phyloP scores from a whole-genome alignment of 2,113 vertebrate genomes.

The Zosterops hypoxanthus region DNA sequence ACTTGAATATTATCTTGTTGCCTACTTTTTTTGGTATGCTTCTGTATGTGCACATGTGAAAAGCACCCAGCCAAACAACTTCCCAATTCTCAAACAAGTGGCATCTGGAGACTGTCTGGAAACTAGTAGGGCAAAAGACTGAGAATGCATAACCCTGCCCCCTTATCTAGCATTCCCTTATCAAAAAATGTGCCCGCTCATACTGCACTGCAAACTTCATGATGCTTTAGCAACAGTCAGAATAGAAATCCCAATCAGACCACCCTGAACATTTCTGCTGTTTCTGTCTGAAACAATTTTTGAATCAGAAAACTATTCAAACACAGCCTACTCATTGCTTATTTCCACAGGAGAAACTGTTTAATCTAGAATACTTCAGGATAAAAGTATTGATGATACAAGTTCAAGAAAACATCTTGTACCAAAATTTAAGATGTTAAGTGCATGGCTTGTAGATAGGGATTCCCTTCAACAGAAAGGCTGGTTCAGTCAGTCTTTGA shows the following conservation, averaged over 20 bases:
- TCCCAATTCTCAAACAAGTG: neutral
- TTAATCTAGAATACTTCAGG: neutral
- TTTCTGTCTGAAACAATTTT: neutral
- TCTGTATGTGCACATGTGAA: neutral
- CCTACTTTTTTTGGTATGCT: neutral
- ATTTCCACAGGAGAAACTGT: neutral
- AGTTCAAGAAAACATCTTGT: neutral
- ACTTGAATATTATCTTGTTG: neutral
- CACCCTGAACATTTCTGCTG: neutral
- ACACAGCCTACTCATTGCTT: neutral
- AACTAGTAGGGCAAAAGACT: neutral
- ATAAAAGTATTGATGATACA: neutral
- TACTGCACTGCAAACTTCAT: neutral
- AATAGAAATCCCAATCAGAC: neutral
- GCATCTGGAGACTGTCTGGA: neutral
- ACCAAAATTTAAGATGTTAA: neutral
- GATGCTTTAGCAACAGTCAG: neutral
- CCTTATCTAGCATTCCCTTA: neutral
- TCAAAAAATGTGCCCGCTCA: neutral
- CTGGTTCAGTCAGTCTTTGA: neutral
- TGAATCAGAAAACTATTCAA: neutral
- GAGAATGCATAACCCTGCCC: neutral
- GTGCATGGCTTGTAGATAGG: neutral
- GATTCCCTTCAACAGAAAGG: neutral
- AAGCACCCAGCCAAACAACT: neutral